A percentile compares a stretch with the other conserved stretches of the same genome.
phyloP scores from a whole-genome alignment of 35 echinoderm and acorn worm genomes.

The Eucidaris tribuloides region DNA sequence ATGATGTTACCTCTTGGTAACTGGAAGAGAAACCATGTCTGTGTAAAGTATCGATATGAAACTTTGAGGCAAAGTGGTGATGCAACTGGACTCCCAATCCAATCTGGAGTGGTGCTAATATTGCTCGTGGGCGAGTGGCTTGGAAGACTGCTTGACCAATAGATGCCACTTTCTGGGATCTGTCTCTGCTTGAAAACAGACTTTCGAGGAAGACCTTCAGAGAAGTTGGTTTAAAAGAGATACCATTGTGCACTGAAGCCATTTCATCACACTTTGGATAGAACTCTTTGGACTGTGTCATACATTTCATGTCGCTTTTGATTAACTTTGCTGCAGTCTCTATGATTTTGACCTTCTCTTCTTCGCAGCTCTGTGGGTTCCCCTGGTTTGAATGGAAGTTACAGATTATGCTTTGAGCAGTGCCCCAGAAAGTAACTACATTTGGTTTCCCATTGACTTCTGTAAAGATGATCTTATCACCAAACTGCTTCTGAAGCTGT shows the following conservation, averaged over 20 bases:
- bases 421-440: slow-evolving; percentile 29
- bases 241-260: slow-evolving; percentile 1
- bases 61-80: slow-evolving; percentile 19
- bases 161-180: slow-evolving; percentile 24
- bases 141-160: slow-evolving; percentile 70
- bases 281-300: neutral
- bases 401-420: slow-evolving; percentile 20
- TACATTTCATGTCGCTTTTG: slow-evolving; percentile 42
- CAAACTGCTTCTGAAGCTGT: slow-evolving; percentile 17
- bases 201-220: neutral
- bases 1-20: slow-evolving; percentile 16
- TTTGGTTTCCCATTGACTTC: slow-evolving; percentile 49
- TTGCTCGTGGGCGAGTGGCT: slow-evolving; percentile 27
- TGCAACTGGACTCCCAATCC: slow-evolving; percentile 48
- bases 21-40: slow-evolving; percentile 36
- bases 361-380: neutral
- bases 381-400: slow-evolving; percentile 22
- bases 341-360: slow-evolving; percentile 18
- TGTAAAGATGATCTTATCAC: slow-evolving; percentile 38
- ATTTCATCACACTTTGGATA: slow-evolving; percentile 48
- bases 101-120: slow-evolving; percentile 58
- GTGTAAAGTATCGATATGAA: slow-evolving; percentile 43
- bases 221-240: slow-evolving; percentile 9
- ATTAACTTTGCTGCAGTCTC: slow-evolving; percentile 24
- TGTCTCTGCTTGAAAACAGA: slow-evolving; percentile 32